These are phyloP conservation scores for Callyntrura sp. DNA, from an alignment of 2,888 invertebrate species.

Conservation along the genomic window DNA sequence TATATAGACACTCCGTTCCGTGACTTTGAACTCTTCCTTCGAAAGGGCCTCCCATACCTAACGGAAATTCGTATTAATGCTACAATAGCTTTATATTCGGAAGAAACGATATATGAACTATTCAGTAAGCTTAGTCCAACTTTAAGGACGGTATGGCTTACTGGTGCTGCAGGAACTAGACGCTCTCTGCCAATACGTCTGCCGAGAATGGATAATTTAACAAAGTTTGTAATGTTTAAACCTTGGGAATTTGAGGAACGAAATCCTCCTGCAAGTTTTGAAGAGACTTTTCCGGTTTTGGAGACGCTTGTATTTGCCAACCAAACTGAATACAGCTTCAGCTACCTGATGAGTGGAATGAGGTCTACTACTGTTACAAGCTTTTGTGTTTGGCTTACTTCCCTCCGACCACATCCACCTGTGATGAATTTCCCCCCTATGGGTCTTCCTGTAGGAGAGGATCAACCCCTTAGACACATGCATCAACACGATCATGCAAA, in stretches of 20 bases:
- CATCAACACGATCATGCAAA: background rate
- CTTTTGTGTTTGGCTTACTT: conserved; percentile 65
- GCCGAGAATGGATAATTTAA: conserved; percentile 51
- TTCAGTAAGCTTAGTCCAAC: conserved; percentile 63
- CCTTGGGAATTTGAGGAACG: conserved; percentile 72
- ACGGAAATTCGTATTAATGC: conserved; percentile 57
- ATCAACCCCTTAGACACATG: background rate
- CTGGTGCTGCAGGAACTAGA: conserved; percentile 43
- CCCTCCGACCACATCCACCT: conserved; percentile 25
- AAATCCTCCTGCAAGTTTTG: conserved; percentile 46
- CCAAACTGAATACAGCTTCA: conserved; percentile 72
- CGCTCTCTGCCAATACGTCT: conserved; percentile 54
- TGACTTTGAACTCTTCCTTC: conserved; percentile 62
- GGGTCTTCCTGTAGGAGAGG: conserved; percentile 24
- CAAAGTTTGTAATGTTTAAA: conserved; percentile 66
- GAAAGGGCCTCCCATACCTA: conserved; percentile 20
- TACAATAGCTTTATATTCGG: conserved; percentile 61
- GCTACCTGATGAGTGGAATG: conserved; percentile 67
- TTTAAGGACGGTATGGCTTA: conserved; percentile 37
- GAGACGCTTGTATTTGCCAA: conserved; percentile 63
- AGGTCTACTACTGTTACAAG: conserved; percentile 54
- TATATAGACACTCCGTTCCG: conserved; percentile 60
- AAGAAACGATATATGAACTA: conserved; percentile 60
- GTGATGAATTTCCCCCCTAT: conserved; percentile 37
- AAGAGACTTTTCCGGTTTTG: conserved; percentile 60